These are phyloP conservation scores for Laupala kohalensis DNA, from an alignment of 1,140 invertebrate species.

Conservation along the genomic window DNA sequence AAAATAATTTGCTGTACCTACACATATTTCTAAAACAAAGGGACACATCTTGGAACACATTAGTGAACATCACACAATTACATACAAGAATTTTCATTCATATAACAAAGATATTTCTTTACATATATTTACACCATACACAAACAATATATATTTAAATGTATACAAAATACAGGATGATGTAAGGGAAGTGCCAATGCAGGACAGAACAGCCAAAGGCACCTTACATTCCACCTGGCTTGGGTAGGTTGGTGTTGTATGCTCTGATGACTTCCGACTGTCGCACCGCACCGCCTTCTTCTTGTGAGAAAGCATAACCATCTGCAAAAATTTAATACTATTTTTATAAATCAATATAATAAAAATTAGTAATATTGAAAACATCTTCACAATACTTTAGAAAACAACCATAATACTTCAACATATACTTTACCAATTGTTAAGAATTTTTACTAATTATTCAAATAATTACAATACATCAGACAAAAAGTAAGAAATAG, in stretches of 20 bases:
- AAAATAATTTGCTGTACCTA: no score
- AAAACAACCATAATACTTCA: no score
- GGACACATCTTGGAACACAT: background rate
- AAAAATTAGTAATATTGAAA: no score
- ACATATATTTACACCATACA: background rate
- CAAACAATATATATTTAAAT: background rate
- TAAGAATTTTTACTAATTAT: no score
- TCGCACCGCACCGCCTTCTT: slow-evolving; percentile 87
- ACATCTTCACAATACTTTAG: no score
- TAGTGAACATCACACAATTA: background rate
- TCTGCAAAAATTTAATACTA: slow-evolving; percentile 41
- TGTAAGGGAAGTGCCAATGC: background rate
- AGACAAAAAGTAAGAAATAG: no score
- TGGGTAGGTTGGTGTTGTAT: slow-evolving; percentile 81
- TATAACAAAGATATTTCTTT: background rate
- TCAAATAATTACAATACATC: no score
- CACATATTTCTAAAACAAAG: no score
- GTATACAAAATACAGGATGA: background rate
- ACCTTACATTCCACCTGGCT: slow-evolving; percentile 57
- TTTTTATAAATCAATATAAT: no score
- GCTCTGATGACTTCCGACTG: slow-evolving; percentile 85
- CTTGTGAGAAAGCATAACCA: slow-evolving; percentile 98
- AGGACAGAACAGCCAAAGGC: slow-evolving; percentile 8
- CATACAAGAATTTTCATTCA: background rate
- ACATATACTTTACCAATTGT: no score